Evolutionary conservation across 1,140 invertebrate genomes (phyloP).

Genomic region (Macrocentrus cingulum): DNA sequence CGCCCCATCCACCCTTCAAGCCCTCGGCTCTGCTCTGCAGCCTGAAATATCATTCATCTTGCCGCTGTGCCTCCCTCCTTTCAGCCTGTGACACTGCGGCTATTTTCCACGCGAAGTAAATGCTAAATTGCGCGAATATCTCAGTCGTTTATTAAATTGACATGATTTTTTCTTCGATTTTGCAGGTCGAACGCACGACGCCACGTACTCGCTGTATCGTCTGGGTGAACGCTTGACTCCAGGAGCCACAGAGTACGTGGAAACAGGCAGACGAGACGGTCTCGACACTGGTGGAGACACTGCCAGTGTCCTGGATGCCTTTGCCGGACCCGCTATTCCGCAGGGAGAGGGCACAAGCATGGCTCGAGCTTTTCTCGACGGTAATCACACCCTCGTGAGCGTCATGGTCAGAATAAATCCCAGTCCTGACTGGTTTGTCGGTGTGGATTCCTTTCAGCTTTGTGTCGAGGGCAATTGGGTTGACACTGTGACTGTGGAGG

Average conservation of each 20-base stretch:
- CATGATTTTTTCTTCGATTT: constrained; percentile 26
- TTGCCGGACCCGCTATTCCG: constrained; percentile 75
- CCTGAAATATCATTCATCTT: neutral
- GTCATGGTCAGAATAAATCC: constrained; percentile 86
- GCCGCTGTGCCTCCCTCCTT: neutral
- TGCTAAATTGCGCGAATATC: neutral
- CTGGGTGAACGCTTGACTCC: constrained; percentile 73
- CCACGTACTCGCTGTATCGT: constrained; percentile 77
- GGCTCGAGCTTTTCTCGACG: constrained; percentile 85
- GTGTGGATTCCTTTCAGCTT: constrained; percentile 89
- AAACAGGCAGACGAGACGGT: constrained; percentile 73
- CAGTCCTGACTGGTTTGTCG: constrained; percentile 98
- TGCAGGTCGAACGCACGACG: constrained; percentile 83
- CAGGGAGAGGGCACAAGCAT: constrained; percentile 78
- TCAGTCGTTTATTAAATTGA: neutral
- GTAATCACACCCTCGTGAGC: constrained; percentile 86
- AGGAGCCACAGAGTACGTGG: constrained; percentile 79
- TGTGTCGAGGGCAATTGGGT: constrained; percentile 95
- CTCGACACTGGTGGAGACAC: constrained; percentile 65
- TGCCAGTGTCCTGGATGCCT: constrained; percentile 68
- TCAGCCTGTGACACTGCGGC: neutral
- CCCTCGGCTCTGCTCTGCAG: neutral
- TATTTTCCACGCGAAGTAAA: neutral
- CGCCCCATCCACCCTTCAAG: constrained; percentile 1
- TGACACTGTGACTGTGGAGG: constrained; percentile 88